Evolutionary conservation across 2,113 vertebrate genomes (phyloP).

Genomic region (Ia io): DNA sequence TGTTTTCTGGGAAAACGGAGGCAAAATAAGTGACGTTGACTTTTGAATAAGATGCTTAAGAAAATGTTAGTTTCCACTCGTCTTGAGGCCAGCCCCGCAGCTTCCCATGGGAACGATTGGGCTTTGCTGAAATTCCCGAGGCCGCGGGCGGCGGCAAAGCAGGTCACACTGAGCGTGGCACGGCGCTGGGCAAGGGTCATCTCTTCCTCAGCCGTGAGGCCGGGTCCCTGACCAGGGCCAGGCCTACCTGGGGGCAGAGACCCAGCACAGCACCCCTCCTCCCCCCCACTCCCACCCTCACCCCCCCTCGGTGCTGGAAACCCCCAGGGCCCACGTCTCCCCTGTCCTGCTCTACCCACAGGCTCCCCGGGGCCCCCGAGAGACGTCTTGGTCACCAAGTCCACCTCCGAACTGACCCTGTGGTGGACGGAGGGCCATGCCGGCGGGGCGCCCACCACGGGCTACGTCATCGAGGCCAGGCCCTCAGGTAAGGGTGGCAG

Average conservation of each 20-base stretch:
- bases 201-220: too few relatives aligned
- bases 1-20: not conserved
- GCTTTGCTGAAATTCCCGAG: too few relatives aligned
- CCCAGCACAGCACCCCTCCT: too few relatives aligned
- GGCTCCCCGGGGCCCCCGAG: slow-evolving; percentile 92
- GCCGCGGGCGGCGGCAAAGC: too few relatives aligned
- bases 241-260: too few relatives aligned
- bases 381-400: slow-evolving; percentile 91
- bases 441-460: slow-evolving; percentile 86
- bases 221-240: too few relatives aligned
- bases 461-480: slow-evolving; percentile 93
- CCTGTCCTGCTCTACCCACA: slow-evolving; percentile 55
- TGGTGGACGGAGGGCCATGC: slow-evolving; percentile 90
- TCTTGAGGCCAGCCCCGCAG: not conserved
- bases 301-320: not conserved
- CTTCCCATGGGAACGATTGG: accelerated
- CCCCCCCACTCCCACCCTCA: too few relatives aligned
- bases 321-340: not conserved
- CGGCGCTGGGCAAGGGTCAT: too few relatives aligned
- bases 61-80: not conserved
- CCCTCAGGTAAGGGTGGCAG: slow-evolving; percentile 88
- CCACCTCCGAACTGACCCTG: slow-evolving; percentile 87
- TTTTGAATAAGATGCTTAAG: not conserved
- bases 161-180: too few relatives aligned
- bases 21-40: not conserved